phyloP scores from a whole-genome alignment of 1,140 invertebrate species.

The Theocolax elegans region DNA sequence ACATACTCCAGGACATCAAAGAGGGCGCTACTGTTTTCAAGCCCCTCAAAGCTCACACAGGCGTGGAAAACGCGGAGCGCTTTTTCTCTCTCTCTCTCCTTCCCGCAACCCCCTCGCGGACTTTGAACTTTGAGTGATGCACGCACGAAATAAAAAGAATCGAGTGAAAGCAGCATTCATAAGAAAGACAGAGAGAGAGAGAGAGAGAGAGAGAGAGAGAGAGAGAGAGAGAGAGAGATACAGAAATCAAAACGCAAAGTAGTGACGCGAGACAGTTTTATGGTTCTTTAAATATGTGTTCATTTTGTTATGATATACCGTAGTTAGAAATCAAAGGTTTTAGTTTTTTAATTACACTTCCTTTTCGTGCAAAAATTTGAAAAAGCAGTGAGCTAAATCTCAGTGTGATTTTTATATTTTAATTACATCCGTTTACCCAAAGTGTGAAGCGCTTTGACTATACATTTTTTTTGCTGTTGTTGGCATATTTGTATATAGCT shows the following conservation, averaged over 20 bases:
- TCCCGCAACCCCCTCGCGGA: not conserved
- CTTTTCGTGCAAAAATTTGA: too few relatives aligned
- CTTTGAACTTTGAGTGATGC: constrained; percentile 19
- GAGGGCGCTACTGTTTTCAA: not conserved
- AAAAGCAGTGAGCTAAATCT: too few relatives aligned
- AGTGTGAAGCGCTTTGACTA: too few relatives aligned
- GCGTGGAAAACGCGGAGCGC: constrained; percentile 2
- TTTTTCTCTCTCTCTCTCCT: not conserved
- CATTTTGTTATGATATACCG: too few relatives aligned
- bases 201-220: not conserved
- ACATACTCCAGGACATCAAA: constrained; percentile 30
- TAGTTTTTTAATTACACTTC: constrained; percentile 23
- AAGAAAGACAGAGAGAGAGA: constrained; percentile 24
- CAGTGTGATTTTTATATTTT: too few relatives aligned
- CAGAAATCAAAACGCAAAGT: too few relatives aligned
- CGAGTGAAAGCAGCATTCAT: too few relatives aligned
- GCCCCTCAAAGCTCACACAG: not conserved
- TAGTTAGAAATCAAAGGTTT: not conserved
- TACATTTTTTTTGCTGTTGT: too few relatives aligned
- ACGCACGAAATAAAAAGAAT: too few relatives aligned
- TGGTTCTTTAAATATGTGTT: too few relatives aligned
- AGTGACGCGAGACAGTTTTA: not conserved
- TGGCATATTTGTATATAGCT: too few relatives aligned
- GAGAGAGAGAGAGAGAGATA: constrained; percentile 6
- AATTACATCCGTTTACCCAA: too few relatives aligned